A percentile compares a stretch with the other conserved stretches of the same genome.
Conservation (phyloP, 30 jellyfish, hydroid and myxozoan species). For the Aurelia coerulea region DNA sequence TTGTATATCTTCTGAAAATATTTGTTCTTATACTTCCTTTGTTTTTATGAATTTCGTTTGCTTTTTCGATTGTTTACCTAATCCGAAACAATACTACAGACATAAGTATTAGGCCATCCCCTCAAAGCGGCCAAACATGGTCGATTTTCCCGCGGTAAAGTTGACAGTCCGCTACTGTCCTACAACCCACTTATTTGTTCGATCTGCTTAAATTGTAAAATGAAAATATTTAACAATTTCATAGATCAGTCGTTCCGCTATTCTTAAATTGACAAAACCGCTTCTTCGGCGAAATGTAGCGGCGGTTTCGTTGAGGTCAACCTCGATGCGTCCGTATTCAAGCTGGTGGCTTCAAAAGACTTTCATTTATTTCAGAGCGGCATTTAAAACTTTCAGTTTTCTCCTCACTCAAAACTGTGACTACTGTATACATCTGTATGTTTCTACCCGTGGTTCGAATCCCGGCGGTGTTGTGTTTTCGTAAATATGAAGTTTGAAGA, state of each 20-base stretch:
- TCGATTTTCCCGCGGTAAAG: slow-evolving; percentile 55
- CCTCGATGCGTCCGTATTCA: no score
- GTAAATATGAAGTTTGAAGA: no score
- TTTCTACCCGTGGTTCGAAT: no score
- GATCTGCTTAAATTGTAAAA: slow-evolving; percentile 21
- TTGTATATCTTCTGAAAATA: slow-evolving; percentile 32
- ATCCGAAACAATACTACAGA: slow-evolving; percentile 38
- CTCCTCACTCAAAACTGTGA: no score
- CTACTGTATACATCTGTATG: no score
- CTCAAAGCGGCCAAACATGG: slow-evolving; percentile 33
- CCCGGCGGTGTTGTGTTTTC: no score
- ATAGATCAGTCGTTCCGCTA: slow-evolving; percentile 20
- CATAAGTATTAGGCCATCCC: not conserved
- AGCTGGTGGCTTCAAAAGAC: no score
- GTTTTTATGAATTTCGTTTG: slow-evolving; percentile 19
- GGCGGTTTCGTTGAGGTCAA: no score
- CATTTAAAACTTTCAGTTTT: no score
- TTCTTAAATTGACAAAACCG: no score
- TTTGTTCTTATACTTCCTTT: slow-evolving; percentile 49
- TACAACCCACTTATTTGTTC: slow-evolving; percentile 24
- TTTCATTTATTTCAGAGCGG: no score
- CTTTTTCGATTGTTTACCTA: slow-evolving; percentile 43
- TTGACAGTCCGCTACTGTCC: slow-evolving; percentile 11
- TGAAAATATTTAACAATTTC: slow-evolving; percentile 39
- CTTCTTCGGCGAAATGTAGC: no score